Evolutionary conservation across 1,140 invertebrate species (phyloP), one percentile per base, ranked within the genome.

Genomic region (Lasaia peninsularis): DNA sequence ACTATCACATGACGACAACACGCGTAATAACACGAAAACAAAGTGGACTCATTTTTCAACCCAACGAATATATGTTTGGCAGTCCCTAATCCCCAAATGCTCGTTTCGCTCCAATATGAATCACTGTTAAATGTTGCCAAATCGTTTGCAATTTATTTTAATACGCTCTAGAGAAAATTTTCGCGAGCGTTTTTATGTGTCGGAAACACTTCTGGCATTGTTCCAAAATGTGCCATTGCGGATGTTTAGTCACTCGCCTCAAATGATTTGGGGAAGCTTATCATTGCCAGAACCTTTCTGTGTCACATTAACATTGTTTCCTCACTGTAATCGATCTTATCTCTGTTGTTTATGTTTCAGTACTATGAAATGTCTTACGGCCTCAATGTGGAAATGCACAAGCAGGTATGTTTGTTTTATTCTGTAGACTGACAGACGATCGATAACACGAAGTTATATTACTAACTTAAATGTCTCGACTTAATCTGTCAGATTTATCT

Each of bases 281-380:
- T 85, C 73, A 71, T 67, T 78, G 80, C 81, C 82, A 81, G 80
- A 75, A 71, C 71, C 67, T 78, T 80, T 75, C 66, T 73, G 62
- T 79, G 77, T 78, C 79, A 74, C 69, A 67, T 61, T 58, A 68
- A 75, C 73, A 73, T 75, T 81, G 76, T 75, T 68, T 51, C 69
- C 61, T 63, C 69, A 69, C 63, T 75, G 67, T 80, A 76, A 80
- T 78, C 66, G 67, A 76, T 77, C 73, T 62, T 50, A 63, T 72
- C 80, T 84, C 82, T 75, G 24, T 52, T 66, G 60, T 90, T 88
- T 92, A 75, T 92, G 87, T 96, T 96, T 73, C 94, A 98, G 98
- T 99, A 99, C 91, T 99, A 99, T 92, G 98, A 99, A 92, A 99
- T 99, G 97, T 98, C 98, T 24, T 99, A 98, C 91, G 98, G 98